Conservation (phyloP, 2,797 vertebrate genomes). For the Triplophysa bombifrons region DNA sequence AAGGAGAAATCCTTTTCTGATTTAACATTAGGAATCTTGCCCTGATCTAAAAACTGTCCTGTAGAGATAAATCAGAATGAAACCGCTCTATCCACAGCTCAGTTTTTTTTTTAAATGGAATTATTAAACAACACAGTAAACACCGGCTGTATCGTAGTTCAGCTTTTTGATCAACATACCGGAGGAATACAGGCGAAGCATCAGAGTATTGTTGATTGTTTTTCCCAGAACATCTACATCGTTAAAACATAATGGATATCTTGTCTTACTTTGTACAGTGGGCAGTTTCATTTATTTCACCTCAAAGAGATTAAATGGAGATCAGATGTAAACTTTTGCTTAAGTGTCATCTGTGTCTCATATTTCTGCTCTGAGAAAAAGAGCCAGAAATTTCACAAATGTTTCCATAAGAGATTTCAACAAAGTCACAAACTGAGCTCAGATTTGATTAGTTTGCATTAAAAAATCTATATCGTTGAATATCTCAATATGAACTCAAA, state of each 20-base stretch:
- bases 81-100: not conserved
- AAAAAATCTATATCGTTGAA: too few relatives aligned
- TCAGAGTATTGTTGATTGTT: not conserved
- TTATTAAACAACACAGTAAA: conserved; percentile 4
- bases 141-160: conserved; percentile 14
- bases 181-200: conserved; percentile 41
- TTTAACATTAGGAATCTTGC: conserved; percentile 37
- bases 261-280: not conserved
- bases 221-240: conserved; percentile 6
- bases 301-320: too few relatives aligned
- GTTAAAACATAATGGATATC: not conserved
- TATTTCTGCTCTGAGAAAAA: too few relatives aligned
- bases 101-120: not conserved
- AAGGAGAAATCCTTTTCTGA: conserved; percentile 51
- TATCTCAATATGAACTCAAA: too few relatives aligned
- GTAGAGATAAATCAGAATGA: conserved; percentile 62
- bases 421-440: too few relatives aligned
- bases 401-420: too few relatives aligned
- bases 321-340: too few relatives aligned
- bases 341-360: too few relatives aligned
- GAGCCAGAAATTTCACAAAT: too few relatives aligned
- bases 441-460: too few relatives aligned
- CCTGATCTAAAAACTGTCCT: conserved; percentile 22
- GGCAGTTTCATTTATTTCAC: conserved; percentile 1
- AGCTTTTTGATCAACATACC: conserved; percentile 54